Evolutionary conservation across 2,888 invertebrate species (phyloP), one percentile per base, ranked within the genome.

Genomic region (Deroplatys truncata): DNA sequence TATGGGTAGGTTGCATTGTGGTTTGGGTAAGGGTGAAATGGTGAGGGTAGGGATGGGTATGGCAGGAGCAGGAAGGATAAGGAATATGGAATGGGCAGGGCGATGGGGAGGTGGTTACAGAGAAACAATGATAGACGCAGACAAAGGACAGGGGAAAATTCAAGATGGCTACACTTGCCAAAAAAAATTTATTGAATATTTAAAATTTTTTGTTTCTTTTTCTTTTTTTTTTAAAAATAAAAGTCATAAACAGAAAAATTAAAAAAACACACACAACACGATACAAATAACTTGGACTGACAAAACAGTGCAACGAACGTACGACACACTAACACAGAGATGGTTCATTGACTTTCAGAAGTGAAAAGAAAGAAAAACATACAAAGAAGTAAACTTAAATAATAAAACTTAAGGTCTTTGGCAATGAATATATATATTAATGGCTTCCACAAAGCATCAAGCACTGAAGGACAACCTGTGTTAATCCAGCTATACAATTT

Each of bases 51-150:
- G 90, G 85, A 56, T 84, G 35, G 84, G 31, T 87, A 16, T n/a
- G 87, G 49, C 1, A 72, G 82, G 87, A 72, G 87, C 31, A 25
- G 85, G 83, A 85, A 28, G 86, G 85, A 88, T 35, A 89, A 49
- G 86, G 85, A 85, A 43, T 49, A 28, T 56, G 88, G 83, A 82
- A 1, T 7, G 83, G 87, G 25, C 43, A 83, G 86, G 86, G n/a
- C 25, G 25, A 43, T 13, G 43, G 43, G 25, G 84, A 88, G 49
- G 85, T 43, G 86, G 88, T 35, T 35, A 92, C 91, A 92, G 91
- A 92, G 95, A 94, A 95, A 96, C 96, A 96, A 96, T 96, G 96
- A 95, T 94, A 96, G 96, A 97, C 96, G 96, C 96, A 96, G 96
- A 96, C 96, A 96, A 96, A 95, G 95, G 96, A 96, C 95, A 96